Evolutionary conservation across 2,113 vertebrate genomes (phyloP).

Genomic region (Leptocoma aspasia): DNA sequence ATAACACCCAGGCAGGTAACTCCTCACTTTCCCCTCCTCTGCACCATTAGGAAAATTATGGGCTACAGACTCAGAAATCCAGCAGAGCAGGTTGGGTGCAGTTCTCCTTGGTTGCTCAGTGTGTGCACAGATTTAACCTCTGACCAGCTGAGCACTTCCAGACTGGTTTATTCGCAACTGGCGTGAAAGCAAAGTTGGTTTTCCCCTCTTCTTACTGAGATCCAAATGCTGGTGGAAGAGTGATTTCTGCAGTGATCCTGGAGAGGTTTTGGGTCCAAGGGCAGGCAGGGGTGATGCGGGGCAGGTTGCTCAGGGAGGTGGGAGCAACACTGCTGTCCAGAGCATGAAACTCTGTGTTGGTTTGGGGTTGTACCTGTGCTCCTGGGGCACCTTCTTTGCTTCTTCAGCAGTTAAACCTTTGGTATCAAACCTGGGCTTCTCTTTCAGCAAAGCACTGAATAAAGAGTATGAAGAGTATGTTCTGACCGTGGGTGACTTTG

Average conservation of each 20-base stretch:
- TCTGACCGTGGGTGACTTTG: constrained; percentile 93
- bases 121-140: not conserved
- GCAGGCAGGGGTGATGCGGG: rapidly evolving
- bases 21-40: not conserved
- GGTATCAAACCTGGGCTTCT: constrained; percentile 25
- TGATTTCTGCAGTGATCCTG: not conserved
- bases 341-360: not conserved
- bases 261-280: not conserved
- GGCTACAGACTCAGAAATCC: not conserved
- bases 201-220: not conserved
- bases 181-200: not conserved
- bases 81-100: rapidly evolving
- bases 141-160: not conserved
- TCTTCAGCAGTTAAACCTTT: not conserved
- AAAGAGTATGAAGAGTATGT: constrained; percentile 96
- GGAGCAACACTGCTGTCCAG: not conserved
- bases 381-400: not conserved
- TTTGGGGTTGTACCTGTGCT: not conserved
- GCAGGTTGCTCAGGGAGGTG: not conserved
- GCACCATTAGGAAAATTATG: not conserved
- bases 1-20: not conserved
- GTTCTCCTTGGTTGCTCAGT: rapidly evolving
- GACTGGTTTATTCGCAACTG: not conserved
- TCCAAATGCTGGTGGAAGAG: not conserved
- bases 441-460: constrained; percentile 89